phyloP scores from a whole-genome alignment of 1,140 invertebrate species.

The Drosophila pseudoananassae region DNA sequence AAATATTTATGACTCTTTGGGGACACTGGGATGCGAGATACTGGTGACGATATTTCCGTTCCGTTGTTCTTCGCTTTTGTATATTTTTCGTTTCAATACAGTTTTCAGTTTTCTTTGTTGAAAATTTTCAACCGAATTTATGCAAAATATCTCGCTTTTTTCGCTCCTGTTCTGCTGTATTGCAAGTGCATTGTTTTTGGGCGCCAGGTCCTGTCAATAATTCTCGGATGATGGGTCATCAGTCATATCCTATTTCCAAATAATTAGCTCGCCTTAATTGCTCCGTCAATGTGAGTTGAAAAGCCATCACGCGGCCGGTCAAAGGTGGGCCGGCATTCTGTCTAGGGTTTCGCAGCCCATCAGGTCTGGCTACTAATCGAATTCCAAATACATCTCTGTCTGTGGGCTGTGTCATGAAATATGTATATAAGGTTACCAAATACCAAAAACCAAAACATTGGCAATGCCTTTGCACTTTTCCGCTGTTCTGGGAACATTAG shows the following conservation, averaged over 20 bases:
- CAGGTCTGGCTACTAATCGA: not conserved
- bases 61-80: not conserved
- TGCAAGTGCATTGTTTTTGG: not conserved
- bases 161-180: not conserved
- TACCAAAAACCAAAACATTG: too few relatives aligned
- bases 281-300: constrained; percentile 4
- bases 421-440: too few relatives aligned
- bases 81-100: not conserved
- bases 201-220: not conserved
- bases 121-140: not conserved
- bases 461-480: too few relatives aligned
- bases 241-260: constrained; percentile 42
- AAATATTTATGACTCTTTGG: constrained; percentile 12
- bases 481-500: too few relatives aligned
- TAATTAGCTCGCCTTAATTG: constrained; percentile 33
- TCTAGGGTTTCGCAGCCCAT: not conserved
- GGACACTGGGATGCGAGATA: not conserved
- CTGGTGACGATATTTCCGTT: not conserved
- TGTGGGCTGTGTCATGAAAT: not conserved
- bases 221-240: constrained; percentile 15
- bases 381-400: not conserved
- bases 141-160: not conserved
- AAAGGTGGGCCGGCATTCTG: not conserved
- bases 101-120: not conserved
- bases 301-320: constrained; percentile 4